Conservation (phyloP, 1,140 invertebrate species). For the Drosophila nannoptera region DNA sequence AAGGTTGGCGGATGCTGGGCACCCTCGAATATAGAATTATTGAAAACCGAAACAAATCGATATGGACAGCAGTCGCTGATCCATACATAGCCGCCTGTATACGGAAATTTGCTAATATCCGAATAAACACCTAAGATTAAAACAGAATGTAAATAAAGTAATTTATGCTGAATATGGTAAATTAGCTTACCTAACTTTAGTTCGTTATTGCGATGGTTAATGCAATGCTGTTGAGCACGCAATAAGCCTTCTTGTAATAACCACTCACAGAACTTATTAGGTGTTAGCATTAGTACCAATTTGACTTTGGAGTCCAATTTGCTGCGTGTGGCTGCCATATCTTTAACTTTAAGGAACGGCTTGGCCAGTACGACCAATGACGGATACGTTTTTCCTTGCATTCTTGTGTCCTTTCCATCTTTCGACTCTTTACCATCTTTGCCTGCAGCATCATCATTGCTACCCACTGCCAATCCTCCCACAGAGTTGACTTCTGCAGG, state of each 20-base stretch:
- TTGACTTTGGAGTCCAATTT: constrained; percentile 87
- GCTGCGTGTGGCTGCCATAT: constrained; percentile 81
- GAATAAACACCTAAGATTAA: constrained; percentile 85
- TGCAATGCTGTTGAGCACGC: constrained; percentile 87
- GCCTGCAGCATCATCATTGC: constrained; percentile 72
- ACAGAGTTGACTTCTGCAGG: constrained; percentile 85
- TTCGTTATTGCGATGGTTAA: constrained; percentile 83
- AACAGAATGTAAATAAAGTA: neutral
- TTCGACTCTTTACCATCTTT: constrained; percentile 82
- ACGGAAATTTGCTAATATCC: constrained; percentile 89
- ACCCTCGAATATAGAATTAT: constrained; percentile 91
- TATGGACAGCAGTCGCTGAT: constrained; percentile 91
- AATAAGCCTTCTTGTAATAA: constrained; percentile 90
- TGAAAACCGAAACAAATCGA: constrained; percentile 90
- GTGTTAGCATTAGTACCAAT: constrained; percentile 86
- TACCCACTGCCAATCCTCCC: constrained; percentile 83
- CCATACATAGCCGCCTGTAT: constrained; percentile 93
- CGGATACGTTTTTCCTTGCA: constrained; percentile 90
- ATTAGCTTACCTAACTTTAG: constrained; percentile 83
- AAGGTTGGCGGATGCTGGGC: constrained; percentile 89
- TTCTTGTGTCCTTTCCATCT: constrained; percentile 83
- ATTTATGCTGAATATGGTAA: neutral
- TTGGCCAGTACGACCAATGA: constrained; percentile 89
- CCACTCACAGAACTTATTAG: constrained; percentile 92
- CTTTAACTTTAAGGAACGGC: constrained; percentile 86